Base-by-base conservation (phyloP, 2,113 vertebrate species). In the Coracopsis vasa region DNA sequence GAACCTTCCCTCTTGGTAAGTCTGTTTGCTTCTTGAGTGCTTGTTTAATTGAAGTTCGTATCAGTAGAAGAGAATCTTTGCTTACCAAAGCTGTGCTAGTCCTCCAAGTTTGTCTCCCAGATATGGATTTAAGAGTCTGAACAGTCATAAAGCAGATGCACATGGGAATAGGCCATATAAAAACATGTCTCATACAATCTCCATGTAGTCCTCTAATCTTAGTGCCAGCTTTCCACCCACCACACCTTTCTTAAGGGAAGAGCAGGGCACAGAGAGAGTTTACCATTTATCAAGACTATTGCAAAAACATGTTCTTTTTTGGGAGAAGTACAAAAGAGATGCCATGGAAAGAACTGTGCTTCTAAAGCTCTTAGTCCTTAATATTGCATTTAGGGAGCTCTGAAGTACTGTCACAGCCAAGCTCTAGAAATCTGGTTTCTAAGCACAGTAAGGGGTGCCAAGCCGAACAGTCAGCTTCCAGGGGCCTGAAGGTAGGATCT, bases 11-110 rank as follows among this genome's bases (percentile, higher is more conserved):
- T 47, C 33, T 64, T 80, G 69, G 13, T 80, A 81, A 90, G 13
- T 64, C 45, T 71, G 23, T 47, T 96, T 86, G 37, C 33, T 86
- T 95, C 64, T 48, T 10, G 48, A 77, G 12, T 70, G 67, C 42
- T 90, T 77, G 24, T 77, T 90, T 95, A 86, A 81, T 64, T 96
- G 64, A 93, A 92, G 84, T 85, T 70, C 54, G 77, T 60, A 79
- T 37, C 64, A 64, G 47, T 18, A 77, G 72, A 86, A 71, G 54
- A 60, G 29, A 84, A 29, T 51, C 47, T 66, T 78, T 61, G 14
- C 67, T 90, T 86, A 58, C 56, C 19, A 54, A 73, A 78, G 35
- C 51, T 10, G 65, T 84, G 39, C 42, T 88, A 65, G 48, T 70
- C 62, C 23, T 58, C 5, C 2, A 17, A 50, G 16, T 13, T 51